A percentile compares a stretch with the other conserved stretches of the same genome.
Conservation (phyloP, 1,140 invertebrate genomes). For the Colletes latitarsis region DNA sequence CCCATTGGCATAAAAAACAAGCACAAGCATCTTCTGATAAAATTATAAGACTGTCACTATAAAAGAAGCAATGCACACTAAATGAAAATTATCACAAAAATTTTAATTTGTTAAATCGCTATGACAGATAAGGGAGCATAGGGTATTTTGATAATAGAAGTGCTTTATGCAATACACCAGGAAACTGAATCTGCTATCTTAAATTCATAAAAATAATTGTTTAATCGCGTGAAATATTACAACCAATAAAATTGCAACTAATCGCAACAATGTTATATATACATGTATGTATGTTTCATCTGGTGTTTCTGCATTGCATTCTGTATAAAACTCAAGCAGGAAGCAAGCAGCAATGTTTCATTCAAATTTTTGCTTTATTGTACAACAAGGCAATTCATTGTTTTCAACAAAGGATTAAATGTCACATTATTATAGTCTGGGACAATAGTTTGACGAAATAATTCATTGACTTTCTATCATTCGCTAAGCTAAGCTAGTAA, state of each 20-base stretch:
- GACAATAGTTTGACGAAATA: slow-evolving; percentile 73
- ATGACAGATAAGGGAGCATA: slow-evolving; percentile 50
- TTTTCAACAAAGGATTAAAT: slow-evolving; percentile 78
- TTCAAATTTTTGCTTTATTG: slow-evolving; percentile 78
- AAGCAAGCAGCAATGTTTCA: slow-evolving; percentile 75
- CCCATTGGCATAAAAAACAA: slow-evolving; percentile 62
- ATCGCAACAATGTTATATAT: slow-evolving; percentile 14
- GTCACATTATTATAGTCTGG: slow-evolving; percentile 74
- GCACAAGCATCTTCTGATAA: slow-evolving; percentile 67
- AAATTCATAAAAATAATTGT: not conserved
- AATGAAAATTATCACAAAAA: slow-evolving; percentile 56
- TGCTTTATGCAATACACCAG: slow-evolving; percentile 62
- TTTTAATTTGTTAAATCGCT: slow-evolving; percentile 49
- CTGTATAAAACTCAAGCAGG: slow-evolving; percentile 69
- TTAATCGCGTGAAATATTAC: slow-evolving; percentile 6
- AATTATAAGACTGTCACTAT: slow-evolving; percentile 63
- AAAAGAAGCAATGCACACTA: slow-evolving; percentile 65
- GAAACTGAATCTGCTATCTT: slow-evolving; percentile 38
- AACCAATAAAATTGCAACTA: slow-evolving; percentile 3
- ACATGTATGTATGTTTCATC: slow-evolving; percentile 33
- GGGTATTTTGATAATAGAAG: slow-evolving; percentile 45
- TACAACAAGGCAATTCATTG: slow-evolving; percentile 78
- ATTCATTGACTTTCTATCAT: slow-evolving; percentile 73
- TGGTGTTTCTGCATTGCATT: slow-evolving; percentile 58
- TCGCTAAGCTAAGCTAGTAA: slow-evolving; percentile 77